These are phyloP conservation scores for Hirudinaria manillensis DNA, from an alignment of 2,888 invertebrate genomes.

Conservation along the genomic window DNA sequence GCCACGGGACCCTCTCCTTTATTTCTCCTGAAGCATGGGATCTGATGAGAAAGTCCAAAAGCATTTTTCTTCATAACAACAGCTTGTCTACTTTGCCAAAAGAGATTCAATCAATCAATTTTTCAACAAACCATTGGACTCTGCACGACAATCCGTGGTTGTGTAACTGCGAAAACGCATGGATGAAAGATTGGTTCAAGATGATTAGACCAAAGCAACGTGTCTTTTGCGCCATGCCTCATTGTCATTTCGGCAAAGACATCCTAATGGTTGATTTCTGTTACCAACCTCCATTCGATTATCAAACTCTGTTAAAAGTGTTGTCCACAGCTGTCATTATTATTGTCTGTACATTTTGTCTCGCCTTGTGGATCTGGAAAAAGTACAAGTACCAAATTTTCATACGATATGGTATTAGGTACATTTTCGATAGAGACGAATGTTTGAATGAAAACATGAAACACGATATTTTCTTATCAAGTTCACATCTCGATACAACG, in stretches of 20 bases:
- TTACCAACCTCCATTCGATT: not conserved
- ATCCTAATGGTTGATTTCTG: constrained; percentile 8
- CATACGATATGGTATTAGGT: not conserved
- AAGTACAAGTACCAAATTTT: not conserved
- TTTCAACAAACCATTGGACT: not conserved
- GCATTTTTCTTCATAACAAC: constrained; percentile 3
- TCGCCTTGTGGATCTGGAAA: not conserved
- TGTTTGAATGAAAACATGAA: not conserved
- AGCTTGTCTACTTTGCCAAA: not conserved
- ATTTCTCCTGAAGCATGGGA: not conserved
- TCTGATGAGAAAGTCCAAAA: not conserved
- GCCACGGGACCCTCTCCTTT: not conserved
- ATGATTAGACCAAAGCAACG: not conserved
- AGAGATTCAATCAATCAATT: not conserved
- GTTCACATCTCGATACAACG: not conserved
- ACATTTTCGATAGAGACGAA: not conserved
- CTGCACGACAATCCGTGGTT: constrained; percentile 12
- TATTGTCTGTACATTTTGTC: not conserved
- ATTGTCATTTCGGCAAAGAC: not conserved
- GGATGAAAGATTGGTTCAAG: constrained; percentile 9
- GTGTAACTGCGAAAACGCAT: constrained; percentile 7
- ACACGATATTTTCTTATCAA: not conserved
- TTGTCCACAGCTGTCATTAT: not conserved
- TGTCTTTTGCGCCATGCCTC: not conserved
- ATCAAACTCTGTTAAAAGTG: not conserved